Evolutionary conservation across 2,888 invertebrate species (phyloP).

Genomic region (Caenorhabditis sinica): DNA sequence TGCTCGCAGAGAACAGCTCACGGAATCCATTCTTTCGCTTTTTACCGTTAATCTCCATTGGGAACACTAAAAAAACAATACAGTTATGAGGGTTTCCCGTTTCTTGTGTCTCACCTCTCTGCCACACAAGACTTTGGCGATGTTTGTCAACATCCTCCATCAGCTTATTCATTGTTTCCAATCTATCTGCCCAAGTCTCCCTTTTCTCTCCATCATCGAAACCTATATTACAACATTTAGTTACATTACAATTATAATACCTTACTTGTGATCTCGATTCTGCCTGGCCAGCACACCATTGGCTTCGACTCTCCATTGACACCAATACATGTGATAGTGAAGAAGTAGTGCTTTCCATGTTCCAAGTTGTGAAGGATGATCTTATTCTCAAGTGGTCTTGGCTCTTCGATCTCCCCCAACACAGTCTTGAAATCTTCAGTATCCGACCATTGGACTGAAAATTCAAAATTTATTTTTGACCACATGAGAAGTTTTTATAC

Average conservation of each 20-base stretch:
- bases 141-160: conserved; percentile 78
- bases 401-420: conserved; percentile 84
- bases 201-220: conserved; percentile 78
- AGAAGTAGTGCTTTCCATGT: conserved; percentile 85
- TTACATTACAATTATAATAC: conserved; percentile 83
- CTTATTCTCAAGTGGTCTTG: conserved; percentile 30
- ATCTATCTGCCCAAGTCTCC: conserved; percentile 69
- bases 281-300: conserved; percentile 89
- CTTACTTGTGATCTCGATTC: conserved; percentile 88
- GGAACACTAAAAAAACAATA: conserved; percentile 69
- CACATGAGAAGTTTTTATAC: too few species aligned
- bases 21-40: conserved; percentile 87
- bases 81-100: background rate
- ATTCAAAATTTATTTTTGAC: background rate
- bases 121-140: conserved; percentile 79
- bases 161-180: conserved; percentile 69
- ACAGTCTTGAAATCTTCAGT: conserved; percentile 91
- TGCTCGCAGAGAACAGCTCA: conserved; percentile 95
- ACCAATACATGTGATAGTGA: conserved; percentile 94
- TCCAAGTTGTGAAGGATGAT: conserved; percentile 56
- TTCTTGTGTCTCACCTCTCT: conserved; percentile 56
- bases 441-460: conserved; percentile 94
- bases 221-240: conserved; percentile 57
- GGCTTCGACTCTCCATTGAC: conserved; percentile 93
- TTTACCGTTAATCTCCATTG: conserved; percentile 68